Percentiles rank a stretch among this genome's conserved stretches.
These are phyloP conservation scores for Hydrolagus affinis DNA, from an alignment of 2,113 vertebrate genomes.

Conservation along the genomic window DNA sequence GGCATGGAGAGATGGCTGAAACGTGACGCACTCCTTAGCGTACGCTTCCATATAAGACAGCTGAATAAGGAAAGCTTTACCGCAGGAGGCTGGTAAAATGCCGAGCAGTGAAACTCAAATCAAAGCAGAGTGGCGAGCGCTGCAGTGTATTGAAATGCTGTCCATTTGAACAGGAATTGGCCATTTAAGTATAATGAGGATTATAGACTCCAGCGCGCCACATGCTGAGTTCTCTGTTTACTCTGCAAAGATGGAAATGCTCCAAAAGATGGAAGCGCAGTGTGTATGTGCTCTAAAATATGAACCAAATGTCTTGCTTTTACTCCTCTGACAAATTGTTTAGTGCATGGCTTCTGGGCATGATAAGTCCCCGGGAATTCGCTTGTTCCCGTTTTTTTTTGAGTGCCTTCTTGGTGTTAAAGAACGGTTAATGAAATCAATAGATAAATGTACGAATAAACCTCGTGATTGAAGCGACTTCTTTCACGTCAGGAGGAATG, in stretches of 20 bases:
- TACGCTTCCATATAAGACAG: not conserved
- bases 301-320: not conserved
- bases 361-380: no score
- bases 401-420: no score
- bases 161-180: not conserved
- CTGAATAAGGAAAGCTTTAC: not conserved
- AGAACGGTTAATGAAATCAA: no score
- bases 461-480: no score
- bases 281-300: not conserved
- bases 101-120: not conserved
- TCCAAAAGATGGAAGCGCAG: no score
- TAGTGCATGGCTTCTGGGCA: not conserved
- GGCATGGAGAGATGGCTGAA: not conserved
- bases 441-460: no score
- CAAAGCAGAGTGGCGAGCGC: not conserved
- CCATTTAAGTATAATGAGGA: slow-evolving; percentile 9
- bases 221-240: not conserved
- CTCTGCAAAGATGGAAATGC: slow-evolving; percentile 4
- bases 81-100: not conserved
- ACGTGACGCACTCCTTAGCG: not conserved
- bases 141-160: not conserved
- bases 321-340: not conserved
- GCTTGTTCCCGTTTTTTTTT: no score
- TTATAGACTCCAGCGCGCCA: not conserved
- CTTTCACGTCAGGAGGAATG: no score